Evolutionary conservation across 2,113 vertebrate species (phyloP).

Genomic region (Progne subis): DNA sequence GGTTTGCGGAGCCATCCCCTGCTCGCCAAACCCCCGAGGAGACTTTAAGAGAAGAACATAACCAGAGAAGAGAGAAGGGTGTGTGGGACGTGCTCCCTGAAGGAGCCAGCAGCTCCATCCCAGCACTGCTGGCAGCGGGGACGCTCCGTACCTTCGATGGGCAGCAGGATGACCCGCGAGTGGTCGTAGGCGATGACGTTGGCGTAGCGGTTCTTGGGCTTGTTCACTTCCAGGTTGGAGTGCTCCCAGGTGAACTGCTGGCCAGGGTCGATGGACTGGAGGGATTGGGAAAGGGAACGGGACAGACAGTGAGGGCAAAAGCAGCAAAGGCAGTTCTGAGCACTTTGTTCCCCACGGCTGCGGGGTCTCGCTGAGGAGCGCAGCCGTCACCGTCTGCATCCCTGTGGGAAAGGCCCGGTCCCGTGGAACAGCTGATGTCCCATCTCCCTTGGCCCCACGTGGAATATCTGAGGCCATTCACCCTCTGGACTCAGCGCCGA

Average conservation of each 20-base stretch:
- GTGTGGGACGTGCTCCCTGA: not conserved
- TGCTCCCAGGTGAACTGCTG: constrained; percentile 99
- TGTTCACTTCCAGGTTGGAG: constrained; percentile 98
- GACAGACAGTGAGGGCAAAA: not conserved
- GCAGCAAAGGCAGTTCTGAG: not conserved
- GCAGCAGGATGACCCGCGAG: constrained; percentile 93
- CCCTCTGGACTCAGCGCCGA: rapidly evolving
- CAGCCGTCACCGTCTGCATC: rapidly evolving
- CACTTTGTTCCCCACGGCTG: rapidly evolving
- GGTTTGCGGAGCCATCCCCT: not conserved
- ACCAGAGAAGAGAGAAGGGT: not conserved
- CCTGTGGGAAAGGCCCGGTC: not conserved
- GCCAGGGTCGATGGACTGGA: constrained; percentile 94
- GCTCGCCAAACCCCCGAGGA: not conserved
- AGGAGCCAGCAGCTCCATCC: not conserved
- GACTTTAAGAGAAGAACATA: not conserved
- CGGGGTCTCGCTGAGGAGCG: not conserved
- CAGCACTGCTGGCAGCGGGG: rapidly evolving
- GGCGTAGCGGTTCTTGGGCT: constrained; percentile 97
- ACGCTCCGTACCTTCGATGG: constrained; percentile 85
- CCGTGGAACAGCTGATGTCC: rapidly evolving
- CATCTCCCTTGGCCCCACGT: too few relatives aligned
- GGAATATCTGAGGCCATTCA: not conserved
- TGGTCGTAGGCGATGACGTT: constrained; percentile 99
- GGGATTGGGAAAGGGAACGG: not conserved